Percentiles rank a stretch among this genome's conserved stretches.
phyloP scores from a whole-genome alignment of 30 jellyfish, hydroid and myxozoan genomes.

The Euphysa ruthae region DNA sequence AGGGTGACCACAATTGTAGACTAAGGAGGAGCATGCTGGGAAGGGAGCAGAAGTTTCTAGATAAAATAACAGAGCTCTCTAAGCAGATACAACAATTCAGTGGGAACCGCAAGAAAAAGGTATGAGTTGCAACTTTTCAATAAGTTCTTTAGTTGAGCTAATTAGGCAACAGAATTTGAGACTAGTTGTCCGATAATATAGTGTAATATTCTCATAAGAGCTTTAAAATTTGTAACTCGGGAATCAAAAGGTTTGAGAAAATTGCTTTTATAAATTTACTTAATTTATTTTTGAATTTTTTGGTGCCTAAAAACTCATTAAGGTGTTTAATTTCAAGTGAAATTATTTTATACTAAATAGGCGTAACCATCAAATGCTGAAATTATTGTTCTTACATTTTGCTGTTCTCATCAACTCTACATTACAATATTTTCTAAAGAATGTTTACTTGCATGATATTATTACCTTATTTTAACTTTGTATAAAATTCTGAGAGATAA shows the following conservation, averaged over 20 bases:
- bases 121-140: not conserved
- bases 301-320: not conserved
- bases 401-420: too few species aligned
- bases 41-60: constrained; percentile 84
- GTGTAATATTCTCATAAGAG: too few species aligned
- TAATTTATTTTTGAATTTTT: not conserved
- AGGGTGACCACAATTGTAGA: constrained; percentile 82
- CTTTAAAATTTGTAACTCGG: too few species aligned
- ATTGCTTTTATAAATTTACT: not conserved
- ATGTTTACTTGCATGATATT: too few species aligned
- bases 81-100: constrained; percentile 84
- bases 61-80: constrained; percentile 76
- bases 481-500: too few species aligned
- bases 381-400: too few species aligned
- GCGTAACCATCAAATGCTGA: too few species aligned
- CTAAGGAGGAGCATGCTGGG: constrained; percentile 83
- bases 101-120: constrained; percentile 92
- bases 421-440: too few species aligned
- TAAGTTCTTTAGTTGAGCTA: not conserved
- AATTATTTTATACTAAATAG: too few species aligned
- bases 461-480: too few species aligned
- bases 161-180: not conserved
- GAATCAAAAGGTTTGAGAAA: not conserved
- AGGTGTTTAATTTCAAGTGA: too few species aligned
- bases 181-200: not conserved